Conservation (phyloP, 2,113 vertebrate genomes). For the Alethe castanea region DNA sequence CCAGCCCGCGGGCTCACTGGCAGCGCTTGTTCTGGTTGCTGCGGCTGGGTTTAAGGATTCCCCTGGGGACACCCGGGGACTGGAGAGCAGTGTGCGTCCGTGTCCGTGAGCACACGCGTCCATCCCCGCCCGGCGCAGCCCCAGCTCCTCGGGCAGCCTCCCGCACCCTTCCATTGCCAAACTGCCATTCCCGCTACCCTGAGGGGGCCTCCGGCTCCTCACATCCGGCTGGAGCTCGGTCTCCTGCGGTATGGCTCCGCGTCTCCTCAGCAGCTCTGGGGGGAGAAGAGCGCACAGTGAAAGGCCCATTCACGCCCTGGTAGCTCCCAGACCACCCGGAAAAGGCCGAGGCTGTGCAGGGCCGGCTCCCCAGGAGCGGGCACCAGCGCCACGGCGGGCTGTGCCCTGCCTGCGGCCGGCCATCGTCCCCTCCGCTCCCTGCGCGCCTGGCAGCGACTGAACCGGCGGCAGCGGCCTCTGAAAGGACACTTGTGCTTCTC, state of each 20-base stretch:
- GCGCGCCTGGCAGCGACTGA: neutral
- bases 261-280: neutral
- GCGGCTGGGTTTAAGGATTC: neutral
- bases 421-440: fast-evolving
- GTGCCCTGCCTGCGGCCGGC: fast-evolving
- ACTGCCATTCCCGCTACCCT: neutral
- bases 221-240: neutral
- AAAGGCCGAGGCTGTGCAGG: neutral
- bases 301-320: neutral
- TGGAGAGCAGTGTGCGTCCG: neutral
- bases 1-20: neutral
- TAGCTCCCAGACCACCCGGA: neutral
- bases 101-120: neutral
- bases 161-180: neutral
- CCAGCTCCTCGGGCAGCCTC: neutral
- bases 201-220: neutral
- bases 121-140: neutral
- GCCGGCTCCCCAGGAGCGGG: fast-evolving
- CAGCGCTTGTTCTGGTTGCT: neutral
- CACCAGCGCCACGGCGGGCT: fast-evolving
- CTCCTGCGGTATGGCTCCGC: neutral
- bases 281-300: neutral
- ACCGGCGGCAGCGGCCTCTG: fast-evolving
- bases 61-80: neutral
- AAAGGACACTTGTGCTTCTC: neutral